Percentiles rank a stretch among this genome's conserved stretches.
These are phyloP conservation scores for Gobionotothen gibberifrons DNA, from an alignment of 2,797 vertebrate species.

Conservation along the genomic window DNA sequence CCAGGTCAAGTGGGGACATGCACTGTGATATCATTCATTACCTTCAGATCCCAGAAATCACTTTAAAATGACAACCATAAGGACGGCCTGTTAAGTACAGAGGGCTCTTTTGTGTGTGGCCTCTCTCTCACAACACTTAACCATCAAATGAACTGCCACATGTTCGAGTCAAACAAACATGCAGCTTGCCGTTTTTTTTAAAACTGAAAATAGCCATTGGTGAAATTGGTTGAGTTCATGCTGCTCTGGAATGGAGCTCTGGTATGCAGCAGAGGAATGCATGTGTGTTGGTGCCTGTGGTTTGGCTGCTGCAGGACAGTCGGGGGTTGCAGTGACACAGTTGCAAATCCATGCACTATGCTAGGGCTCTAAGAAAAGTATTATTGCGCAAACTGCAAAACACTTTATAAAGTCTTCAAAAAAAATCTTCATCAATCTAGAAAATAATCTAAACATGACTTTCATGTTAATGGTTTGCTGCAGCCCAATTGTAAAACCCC, in stretches of 20 bases:
- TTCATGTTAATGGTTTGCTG: background rate
- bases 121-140: conserved; percentile 4
- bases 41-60: background rate
- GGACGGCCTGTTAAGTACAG: background rate
- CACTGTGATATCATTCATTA: background rate
- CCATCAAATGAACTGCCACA: background rate
- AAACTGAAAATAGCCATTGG: conserved; percentile 9
- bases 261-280: conserved; percentile 71
- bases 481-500: background rate
- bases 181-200: background rate
- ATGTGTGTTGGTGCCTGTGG: conserved; percentile 62
- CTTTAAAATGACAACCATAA: background rate
- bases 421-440: background rate
- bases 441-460: background rate
- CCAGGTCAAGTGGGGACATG: conserved; percentile 19
- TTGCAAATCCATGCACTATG: conserved; percentile 4
- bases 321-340: conserved; percentile 22
- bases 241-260: conserved; percentile 47
- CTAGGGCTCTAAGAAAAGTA: background rate
- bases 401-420: background rate
- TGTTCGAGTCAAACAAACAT: conserved; percentile 16
- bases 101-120: conserved; percentile 1
- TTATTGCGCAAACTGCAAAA: background rate
- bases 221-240: conserved; percentile 28
- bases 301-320: conserved; percentile 58